A percentile compares a stretch with the other conserved stretches of the same genome.
Evolutionary conservation across 2,113 vertebrate genomes (phyloP).

Genomic region (Echinops telfairi): DNA sequence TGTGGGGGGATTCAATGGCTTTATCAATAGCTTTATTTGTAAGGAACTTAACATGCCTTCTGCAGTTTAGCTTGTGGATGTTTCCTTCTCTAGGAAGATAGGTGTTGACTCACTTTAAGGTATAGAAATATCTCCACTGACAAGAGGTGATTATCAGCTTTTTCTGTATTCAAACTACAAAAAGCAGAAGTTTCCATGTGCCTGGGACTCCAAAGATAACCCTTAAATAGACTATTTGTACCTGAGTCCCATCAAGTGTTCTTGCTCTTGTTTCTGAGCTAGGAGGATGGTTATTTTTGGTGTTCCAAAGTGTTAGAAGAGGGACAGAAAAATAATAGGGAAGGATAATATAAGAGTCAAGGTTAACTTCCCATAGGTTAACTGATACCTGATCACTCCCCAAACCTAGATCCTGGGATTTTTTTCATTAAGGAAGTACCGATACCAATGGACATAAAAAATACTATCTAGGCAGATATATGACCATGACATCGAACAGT

Average conservation of each 20-base stretch:
- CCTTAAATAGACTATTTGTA: not conserved
- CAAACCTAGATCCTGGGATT: too few species aligned
- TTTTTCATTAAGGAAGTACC: not conserved
- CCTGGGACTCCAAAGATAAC: not conserved
- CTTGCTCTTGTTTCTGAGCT: not conserved
- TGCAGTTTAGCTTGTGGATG: fast-evolving
- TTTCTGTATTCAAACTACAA: not conserved
- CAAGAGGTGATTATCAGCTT: not conserved
- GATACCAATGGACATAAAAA: fast-evolving
- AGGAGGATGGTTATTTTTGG: too few species aligned
- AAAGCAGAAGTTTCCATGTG: not conserved
- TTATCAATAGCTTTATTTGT: not conserved
- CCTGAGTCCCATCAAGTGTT: fast-evolving
- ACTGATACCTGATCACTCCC: fast-evolving
- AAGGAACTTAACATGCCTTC: not conserved
- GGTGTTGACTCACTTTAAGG: not conserved
- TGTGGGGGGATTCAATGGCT: fast-evolving
- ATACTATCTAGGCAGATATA: too few species aligned
- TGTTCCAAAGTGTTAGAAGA: fast-evolving
- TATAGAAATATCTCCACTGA: not conserved
- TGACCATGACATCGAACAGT: fast-evolving
- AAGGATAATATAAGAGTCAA: fast-evolving
- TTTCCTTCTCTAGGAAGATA: not conserved
- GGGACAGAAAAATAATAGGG: fast-evolving
- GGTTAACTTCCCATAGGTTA: fast-evolving